A percentile compares a stretch with the other conserved stretches of the same genome.
Conservation (phyloP, 2,113 vertebrate genomes). For the Psophia crepitans region DNA sequence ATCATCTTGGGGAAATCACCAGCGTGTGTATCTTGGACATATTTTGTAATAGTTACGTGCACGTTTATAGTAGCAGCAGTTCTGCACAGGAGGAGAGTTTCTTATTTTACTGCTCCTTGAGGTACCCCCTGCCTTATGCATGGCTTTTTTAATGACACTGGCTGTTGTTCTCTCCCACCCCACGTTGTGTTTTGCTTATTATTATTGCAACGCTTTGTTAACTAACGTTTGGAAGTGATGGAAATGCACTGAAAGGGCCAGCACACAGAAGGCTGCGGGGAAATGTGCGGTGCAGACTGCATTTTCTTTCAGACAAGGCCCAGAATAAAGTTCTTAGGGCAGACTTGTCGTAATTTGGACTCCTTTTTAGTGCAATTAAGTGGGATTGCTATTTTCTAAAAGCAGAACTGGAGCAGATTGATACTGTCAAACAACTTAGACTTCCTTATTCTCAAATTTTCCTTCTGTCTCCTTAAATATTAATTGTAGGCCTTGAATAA, state of each 20-base stretch:
- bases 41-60: neutral
- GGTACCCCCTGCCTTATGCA: neutral
- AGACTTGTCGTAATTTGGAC: neutral
- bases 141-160: neutral
- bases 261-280: neutral
- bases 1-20: neutral
- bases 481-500: neutral
- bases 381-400: neutral
- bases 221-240: neutral
- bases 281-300: fast-evolving
- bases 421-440: neutral
- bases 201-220: neutral
- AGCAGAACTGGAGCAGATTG: neutral
- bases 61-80: neutral
- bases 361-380: neutral
- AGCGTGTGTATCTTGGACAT: neutral
- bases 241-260: neutral
- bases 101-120: neutral
- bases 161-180: neutral
- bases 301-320: neutral
- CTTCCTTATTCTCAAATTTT: neutral
- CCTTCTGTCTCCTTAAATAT: neutral
- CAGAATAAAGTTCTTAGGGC: neutral
- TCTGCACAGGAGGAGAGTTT: neutral
- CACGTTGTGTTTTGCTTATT: neutral